Conservation (phyloP, 2,888 invertebrate genomes). For the Apeira syringaria region DNA sequence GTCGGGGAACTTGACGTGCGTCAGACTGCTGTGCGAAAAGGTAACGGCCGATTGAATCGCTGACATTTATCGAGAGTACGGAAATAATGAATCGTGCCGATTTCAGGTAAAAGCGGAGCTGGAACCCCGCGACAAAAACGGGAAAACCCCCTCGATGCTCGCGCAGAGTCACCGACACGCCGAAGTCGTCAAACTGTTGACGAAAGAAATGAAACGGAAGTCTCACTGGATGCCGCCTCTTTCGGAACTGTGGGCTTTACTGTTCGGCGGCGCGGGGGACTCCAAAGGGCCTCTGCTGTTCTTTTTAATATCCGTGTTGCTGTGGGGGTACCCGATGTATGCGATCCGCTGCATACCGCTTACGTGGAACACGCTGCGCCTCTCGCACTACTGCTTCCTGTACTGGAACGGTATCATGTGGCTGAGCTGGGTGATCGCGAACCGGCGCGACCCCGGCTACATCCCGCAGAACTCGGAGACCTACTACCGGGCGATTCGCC, state of each 20-base stretch:
- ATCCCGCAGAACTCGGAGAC: slow-evolving; percentile 95
- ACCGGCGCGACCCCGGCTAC: slow-evolving; percentile 94
- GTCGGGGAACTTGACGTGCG: slow-evolving; percentile 94
- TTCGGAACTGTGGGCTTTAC: slow-evolving; percentile 93
- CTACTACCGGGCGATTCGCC: slow-evolving; percentile 94
- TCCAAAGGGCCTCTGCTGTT: slow-evolving; percentile 94
- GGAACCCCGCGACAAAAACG: slow-evolving; percentile 94
- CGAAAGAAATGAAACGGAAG: slow-evolving; percentile 91
- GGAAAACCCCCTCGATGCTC: slow-evolving; percentile 95
- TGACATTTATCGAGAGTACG: too few relatives aligned
- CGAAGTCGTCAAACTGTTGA: slow-evolving; percentile 91
- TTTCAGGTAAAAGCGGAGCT: slow-evolving; percentile 91
- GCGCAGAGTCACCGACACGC: slow-evolving; percentile 94
- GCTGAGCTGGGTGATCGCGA: slow-evolving; percentile 95
- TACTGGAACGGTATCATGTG: slow-evolving; percentile 97
- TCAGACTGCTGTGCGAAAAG: slow-evolving; percentile 94
- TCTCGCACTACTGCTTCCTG: slow-evolving; percentile 95
- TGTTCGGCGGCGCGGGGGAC: slow-evolving; percentile 96
- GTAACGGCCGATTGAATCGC: too few relatives aligned
- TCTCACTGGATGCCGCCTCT: slow-evolving; percentile 94
- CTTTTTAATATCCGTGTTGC: slow-evolving; percentile 92
- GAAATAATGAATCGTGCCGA: too few relatives aligned
- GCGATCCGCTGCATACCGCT: slow-evolving; percentile 94
- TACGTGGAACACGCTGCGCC: slow-evolving; percentile 94
- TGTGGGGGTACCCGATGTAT: slow-evolving; percentile 98